Base-by-base conservation (phyloP, 2,113 vertebrate species). In the Beaufortia kweichowensis region DNA sequence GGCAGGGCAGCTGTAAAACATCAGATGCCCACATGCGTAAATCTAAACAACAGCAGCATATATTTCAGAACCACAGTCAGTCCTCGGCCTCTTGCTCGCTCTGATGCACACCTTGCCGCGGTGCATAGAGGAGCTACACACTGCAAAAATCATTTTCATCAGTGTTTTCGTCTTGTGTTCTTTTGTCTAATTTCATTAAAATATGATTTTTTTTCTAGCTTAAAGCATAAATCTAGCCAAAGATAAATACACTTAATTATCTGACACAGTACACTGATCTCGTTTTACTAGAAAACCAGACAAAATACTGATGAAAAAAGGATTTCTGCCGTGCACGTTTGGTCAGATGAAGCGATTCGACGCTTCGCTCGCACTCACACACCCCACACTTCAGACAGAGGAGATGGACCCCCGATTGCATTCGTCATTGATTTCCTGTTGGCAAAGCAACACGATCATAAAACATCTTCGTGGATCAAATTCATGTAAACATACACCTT, bases 401-500 rank as follows among this genome's bases (percentile, higher is more conserved):
- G 82, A 82, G 55, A 35, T 80, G 43, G 75, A 84, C 81, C 83
- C 83, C 85, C 81, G 65, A 72, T 84, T 84, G 79, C 80, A 85
- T 85, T 89, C 64, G 85, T 87, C 85, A 82, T 73, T 29, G 81
- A 29, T 77, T 35, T 84, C 79, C 84, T 88, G 83, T 81, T 78
- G 81, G 70, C 67, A 81, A 82, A 84, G 86, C 83, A 87, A 84
- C 83, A 78, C 76, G 77, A 83, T 76, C 72, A 78, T 68, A 67
- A 66, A 88, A 81, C 85, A 86, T 88, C 86, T 83, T 85, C 85
- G 88, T 83, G 84, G 89, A 87, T 90, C 81, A 89, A 85, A 91
- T 88, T 84, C 77, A 91, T 92, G 91, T 93, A 93, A 93, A 93
- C 90, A 91, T 89, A 92, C 90, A 91, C 90, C 87, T 91, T 89